Evolutionary conservation across 1,140 invertebrate species (phyloP).

Genomic region (Venustaconcha ellipsiformis): DNA sequence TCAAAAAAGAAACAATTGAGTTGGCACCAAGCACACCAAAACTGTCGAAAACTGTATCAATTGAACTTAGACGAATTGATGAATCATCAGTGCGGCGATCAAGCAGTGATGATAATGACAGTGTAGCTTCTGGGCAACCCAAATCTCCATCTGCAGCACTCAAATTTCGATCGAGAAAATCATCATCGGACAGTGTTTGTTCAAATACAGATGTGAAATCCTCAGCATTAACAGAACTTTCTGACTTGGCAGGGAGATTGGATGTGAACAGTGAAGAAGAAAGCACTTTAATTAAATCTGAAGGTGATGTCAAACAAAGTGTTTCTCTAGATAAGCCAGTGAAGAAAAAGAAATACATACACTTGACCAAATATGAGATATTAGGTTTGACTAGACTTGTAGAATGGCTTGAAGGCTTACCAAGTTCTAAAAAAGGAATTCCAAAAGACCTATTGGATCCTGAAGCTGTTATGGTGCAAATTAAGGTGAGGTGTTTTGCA

Average conservation of each 20-base stretch:
- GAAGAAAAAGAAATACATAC: conserved; percentile 43
- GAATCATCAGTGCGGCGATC: conserved; percentile 30
- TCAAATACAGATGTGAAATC: conserved; percentile 40
- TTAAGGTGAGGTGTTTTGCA: conserved; percentile 68
- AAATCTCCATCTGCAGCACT: conserved; percentile 27
- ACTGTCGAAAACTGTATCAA: conserved; percentile 52
- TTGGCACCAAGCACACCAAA: conserved; percentile 34
- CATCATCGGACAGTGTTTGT: conserved; percentile 43
- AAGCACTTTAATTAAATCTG: conserved; percentile 15
- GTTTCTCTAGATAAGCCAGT: no score
- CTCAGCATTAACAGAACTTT: conserved; percentile 26
- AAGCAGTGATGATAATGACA: conserved; percentile 44
- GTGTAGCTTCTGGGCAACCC: conserved; percentile 23
- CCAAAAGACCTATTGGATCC: conserved; percentile 92
- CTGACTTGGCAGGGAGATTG: no score
- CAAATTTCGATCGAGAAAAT: conserved; percentile 32
- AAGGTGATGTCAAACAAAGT: neutral
- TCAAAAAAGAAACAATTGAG: neutral
- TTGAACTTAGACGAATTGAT: conserved; percentile 59
- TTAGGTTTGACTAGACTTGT: conserved; percentile 85
- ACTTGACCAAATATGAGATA: conserved; percentile 78
- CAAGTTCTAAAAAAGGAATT: conserved; percentile 90
- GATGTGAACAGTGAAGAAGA: conserved; percentile 1
- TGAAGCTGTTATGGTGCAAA: conserved; percentile 88
- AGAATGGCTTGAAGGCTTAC: conserved; percentile 84